Evolutionary conservation across 2,888 invertebrate species (phyloP).

Genomic region (Druceiella hillmani): DNA sequence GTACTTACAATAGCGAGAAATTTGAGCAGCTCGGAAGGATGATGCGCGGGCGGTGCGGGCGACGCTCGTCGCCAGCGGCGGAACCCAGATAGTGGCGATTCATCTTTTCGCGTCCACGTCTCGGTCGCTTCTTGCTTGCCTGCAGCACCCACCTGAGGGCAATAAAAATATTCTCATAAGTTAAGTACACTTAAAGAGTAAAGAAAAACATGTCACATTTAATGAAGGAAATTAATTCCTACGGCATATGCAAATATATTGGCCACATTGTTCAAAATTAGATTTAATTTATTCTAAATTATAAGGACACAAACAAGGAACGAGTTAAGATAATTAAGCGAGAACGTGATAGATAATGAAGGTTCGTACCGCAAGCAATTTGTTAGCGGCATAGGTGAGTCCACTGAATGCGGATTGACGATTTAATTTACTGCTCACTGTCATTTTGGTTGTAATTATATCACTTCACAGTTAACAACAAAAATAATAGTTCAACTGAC

Average conservation of each 20-base stretch:
- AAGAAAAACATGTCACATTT: too few relatives aligned
- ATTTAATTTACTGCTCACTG: slow-evolving; percentile 51
- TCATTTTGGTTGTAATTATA: too few relatives aligned
- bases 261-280: not conserved
- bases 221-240: not conserved
- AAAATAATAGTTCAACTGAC: too few relatives aligned
- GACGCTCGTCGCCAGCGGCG: slow-evolving; percentile 42
- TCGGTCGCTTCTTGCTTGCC: slow-evolving; percentile 42
- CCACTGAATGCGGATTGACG: slow-evolving; percentile 46
- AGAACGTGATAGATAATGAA: not conserved
- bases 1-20: slow-evolving; percentile 76
- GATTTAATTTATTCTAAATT: not conserved
- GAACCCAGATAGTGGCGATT: slow-evolving; percentile 40
- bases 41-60: slow-evolving; percentile 31
- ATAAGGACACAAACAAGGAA: not conserved
- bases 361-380: slow-evolving; percentile 47
- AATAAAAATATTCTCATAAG: too few relatives aligned
- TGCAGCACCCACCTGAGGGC: slow-evolving; percentile 48
- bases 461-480: too few relatives aligned
- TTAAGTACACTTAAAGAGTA: too few relatives aligned
- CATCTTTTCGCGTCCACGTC: slow-evolving; percentile 45
- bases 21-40: slow-evolving; percentile 56
- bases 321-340: not conserved
- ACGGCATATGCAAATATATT: not conserved
- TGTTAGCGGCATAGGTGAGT: slow-evolving; percentile 46